Conservation (phyloP, 2,888 invertebrate species). For the Drosophila affinis region DNA sequence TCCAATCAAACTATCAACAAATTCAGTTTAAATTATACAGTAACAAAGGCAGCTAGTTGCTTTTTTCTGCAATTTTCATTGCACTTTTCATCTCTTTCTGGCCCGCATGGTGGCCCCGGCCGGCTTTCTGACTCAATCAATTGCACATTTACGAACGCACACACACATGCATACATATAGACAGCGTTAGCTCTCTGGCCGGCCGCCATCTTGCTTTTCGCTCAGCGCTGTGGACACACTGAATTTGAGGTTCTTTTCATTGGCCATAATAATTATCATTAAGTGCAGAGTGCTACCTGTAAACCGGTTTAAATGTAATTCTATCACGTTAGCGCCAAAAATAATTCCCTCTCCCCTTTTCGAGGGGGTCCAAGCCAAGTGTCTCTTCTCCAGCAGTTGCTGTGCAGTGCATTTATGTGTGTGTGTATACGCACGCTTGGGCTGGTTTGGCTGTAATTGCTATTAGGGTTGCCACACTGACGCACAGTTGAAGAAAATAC, state of each 20-base stretch:
- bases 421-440: conserved; percentile 53
- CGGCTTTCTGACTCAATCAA: conserved; percentile 57
- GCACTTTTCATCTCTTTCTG: neutral
- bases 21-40: neutral
- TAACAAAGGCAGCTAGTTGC: neutral
- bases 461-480: neutral
- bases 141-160: conserved; percentile 29
- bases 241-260: conserved; percentile 28
- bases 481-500: neutral
- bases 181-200: conserved; percentile 1
- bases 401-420: conserved; percentile 17
- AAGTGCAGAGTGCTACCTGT: conserved; percentile 6
- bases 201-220: conserved; percentile 59
- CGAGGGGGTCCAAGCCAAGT: conserved; percentile 44
- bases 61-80: neutral
- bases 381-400: conserved; percentile 7
- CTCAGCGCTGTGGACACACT: conserved; percentile 8
- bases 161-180: conserved; percentile 1
- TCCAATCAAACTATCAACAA: neutral
- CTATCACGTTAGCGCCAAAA: conserved; percentile 19
- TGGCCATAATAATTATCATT: conserved; percentile 1
- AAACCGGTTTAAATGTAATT: conserved; percentile 53
- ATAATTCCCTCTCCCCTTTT: conserved; percentile 44
- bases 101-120: conserved; percentile 33
- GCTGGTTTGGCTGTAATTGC: conserved; percentile 2